Conservation (phyloP, 1,140 invertebrate genomes). For the Phthorimaea operculella region DNA sequence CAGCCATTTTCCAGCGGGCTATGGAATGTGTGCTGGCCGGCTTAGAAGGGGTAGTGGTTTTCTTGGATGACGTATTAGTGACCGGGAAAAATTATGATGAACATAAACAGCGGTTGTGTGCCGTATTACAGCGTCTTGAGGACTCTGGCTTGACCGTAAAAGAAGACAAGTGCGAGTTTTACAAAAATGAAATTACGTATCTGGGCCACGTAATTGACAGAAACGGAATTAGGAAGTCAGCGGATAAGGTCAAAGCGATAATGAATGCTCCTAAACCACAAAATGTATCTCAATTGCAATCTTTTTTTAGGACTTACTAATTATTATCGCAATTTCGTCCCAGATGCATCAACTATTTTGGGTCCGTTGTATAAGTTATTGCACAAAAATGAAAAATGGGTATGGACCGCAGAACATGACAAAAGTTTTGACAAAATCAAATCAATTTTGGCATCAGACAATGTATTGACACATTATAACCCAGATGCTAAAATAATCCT, state of each 20-base stretch:
- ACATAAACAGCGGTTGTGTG: background rate
- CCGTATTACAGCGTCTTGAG: background rate
- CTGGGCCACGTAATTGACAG: background rate
- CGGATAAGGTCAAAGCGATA: background rate
- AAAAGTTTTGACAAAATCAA: background rate
- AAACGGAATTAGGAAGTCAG: constrained; percentile 2
- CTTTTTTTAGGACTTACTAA: constrained; percentile 2
- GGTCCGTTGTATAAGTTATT: constrained; percentile 2
- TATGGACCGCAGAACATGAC: background rate
- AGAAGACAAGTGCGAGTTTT: background rate
- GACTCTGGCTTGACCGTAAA: background rate
- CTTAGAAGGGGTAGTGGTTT: background rate
- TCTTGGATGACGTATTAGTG: background rate
- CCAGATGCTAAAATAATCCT: background rate
- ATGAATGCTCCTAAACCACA: background rate
- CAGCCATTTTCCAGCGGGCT: constrained; percentile 1
- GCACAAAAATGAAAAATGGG: background rate
- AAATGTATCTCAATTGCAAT: constrained; percentile 4
- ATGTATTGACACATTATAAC: background rate
- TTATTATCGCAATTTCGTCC: background rate
- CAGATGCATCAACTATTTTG: background rate
- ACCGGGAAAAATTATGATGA: background rate
- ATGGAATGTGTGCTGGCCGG: constrained; percentile 2
- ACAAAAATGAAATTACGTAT: background rate
- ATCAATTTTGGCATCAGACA: background rate